Evolutionary conservation across 2,113 vertebrate genomes (phyloP), one percentile per base, ranked within the genome.

Genomic region (Oreochromis aureus): DNA sequence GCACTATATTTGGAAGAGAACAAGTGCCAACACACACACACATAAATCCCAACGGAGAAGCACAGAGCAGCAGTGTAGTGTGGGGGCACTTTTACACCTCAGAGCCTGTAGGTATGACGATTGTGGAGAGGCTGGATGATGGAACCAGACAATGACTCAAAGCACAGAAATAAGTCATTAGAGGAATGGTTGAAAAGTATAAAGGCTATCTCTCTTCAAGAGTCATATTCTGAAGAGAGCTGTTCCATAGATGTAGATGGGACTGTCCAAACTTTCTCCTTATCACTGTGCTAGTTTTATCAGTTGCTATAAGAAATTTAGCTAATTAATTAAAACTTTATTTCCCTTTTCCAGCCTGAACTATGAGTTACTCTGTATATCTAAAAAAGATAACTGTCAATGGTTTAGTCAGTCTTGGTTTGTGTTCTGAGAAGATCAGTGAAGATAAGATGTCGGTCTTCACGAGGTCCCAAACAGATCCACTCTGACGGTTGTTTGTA

Each of bases 41-140:
- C 5, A 59, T 0, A 32, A 4, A 58, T 5, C 15, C 61, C 34
- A 69, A 69, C 2, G 2, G 18, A 36, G 34, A 39, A 66, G 34
- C 16, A 66, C 13, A 34, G 58, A 61, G 58, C 58, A 61, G 58
- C 30, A 10, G 16, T 61, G 8, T 18, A 61, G 9, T 59, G 8
- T 61, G 58, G 27, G 58, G 58, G 27, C 30, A 61, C 59, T 34
- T 61, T 34, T 61, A 19, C 59, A 19, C 9, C 9, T 61, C 59
- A 34, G 59, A 34, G 59, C 30, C 16, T 6, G 30, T 61, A 61
- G 59, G 59, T 34, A 34, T 19, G 59, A 63, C 0, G 16, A 19
- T 0, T 63, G 2, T 19, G 59, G 59, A 19, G 19, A 11, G 59
- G 30, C 58, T 61, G 58, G 30, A 61, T 34, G 2, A 61, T 61